Conservation (phyloP, 2,888 invertebrate species). For the Tenthredo mesomela region DNA sequence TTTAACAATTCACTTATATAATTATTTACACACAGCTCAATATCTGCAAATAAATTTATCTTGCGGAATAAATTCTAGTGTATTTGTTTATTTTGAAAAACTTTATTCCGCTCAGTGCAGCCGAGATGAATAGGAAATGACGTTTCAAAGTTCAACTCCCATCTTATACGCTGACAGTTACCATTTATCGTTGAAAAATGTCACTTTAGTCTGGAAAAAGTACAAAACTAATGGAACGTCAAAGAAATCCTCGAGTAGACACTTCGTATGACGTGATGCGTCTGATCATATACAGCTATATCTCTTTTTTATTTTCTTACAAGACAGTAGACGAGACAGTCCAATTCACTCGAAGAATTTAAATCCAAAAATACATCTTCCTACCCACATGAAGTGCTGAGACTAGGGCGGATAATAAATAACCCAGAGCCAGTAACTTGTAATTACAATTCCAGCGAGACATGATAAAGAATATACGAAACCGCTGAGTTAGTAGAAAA, state of each 20-base stretch:
- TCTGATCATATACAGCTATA: constrained; percentile 60
- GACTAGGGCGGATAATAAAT: no score
- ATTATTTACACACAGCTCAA: constrained; percentile 5
- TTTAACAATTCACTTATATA: neutral
- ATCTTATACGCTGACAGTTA: neutral
- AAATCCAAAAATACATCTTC: neutral
- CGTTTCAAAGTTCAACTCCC: constrained; percentile 18
- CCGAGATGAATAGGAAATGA: neutral
- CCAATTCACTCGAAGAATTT: constrained; percentile 16
- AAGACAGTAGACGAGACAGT: neutral
- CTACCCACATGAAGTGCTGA: neutral
- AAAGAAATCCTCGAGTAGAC: constrained; percentile 46
- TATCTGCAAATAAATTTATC: neutral
- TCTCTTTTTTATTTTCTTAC: constrained; percentile 58
- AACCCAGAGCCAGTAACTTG: neutral
- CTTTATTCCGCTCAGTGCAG: constrained; percentile 22
- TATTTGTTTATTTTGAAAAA: neutral
- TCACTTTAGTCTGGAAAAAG: constrained; percentile 41
- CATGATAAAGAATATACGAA: neutral
- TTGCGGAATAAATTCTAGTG: neutral
- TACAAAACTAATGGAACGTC: constrained; percentile 57
- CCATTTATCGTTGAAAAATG: constrained; percentile 39
- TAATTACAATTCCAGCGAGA: constrained; percentile 24
- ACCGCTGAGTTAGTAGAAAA: neutral
- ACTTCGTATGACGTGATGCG: constrained; percentile 43